These are phyloP conservation scores for Aphaenogaster floridana DNA, from an alignment of 1,140 invertebrate species.

Conservation along the genomic window DNA sequence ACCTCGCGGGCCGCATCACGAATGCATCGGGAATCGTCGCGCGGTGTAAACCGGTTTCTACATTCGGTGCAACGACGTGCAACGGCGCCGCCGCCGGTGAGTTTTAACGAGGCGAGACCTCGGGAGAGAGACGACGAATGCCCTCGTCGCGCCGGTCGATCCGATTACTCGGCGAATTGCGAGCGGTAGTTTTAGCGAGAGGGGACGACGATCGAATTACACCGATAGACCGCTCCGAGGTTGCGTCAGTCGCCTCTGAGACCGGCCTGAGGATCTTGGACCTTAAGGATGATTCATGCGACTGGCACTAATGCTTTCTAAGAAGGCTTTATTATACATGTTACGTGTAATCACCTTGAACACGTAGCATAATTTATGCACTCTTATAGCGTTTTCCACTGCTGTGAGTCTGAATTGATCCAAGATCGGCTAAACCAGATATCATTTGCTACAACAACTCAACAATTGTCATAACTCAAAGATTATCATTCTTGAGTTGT, in stretches of 20 bases:
- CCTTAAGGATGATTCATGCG: not conserved
- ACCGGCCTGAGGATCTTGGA: not conserved
- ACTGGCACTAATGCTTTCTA: not conserved
- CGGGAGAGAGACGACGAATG: constrained; percentile 21
- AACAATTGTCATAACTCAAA: too few relatives aligned
- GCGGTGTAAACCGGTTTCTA: constrained; percentile 76
- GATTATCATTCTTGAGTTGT: too few relatives aligned
- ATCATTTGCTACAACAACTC: too few relatives aligned
- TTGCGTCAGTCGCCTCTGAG: not conserved
- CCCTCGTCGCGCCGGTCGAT: not conserved
- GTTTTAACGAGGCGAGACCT: constrained; percentile 67
- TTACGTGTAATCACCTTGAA: not conserved
- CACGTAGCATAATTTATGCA: not conserved
- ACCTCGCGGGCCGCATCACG: constrained; percentile 56
- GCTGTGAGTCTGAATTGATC: too few relatives aligned
- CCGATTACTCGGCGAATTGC: constrained; percentile 37
- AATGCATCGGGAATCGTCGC: constrained; percentile 68
- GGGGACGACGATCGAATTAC: constrained; percentile 10
- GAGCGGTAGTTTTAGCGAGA: not conserved
- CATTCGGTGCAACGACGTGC: constrained; percentile 71
- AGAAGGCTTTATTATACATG: not conserved
- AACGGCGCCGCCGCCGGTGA: constrained; percentile 47
- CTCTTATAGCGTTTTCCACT: not conserved
- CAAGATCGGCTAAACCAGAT: too few relatives aligned
- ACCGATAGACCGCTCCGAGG: not conserved